Base-by-base conservation (phyloP, 30 jellyfish, hydroid and myxozoan genomes). In the Nemopilema nomurai region DNA sequence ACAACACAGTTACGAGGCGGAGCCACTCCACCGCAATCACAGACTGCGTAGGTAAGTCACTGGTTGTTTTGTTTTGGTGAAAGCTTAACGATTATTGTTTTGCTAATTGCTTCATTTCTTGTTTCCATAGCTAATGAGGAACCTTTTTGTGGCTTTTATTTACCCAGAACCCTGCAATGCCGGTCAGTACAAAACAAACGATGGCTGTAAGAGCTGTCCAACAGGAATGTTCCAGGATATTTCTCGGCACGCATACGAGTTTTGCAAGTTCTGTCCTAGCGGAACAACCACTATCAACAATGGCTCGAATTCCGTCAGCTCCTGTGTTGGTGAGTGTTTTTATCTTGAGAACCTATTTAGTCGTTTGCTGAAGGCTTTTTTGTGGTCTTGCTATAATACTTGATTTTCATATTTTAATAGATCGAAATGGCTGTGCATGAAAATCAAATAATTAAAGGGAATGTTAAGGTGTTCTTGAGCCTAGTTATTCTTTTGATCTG, bases 271-370 rank as follows among this genome's bases (percentile, higher is more conserved):
- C 50, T 82, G 91, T 53, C 85, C 76, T 17, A 52, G 23, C 23
- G 76, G 69, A 57, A 68, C 25, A 4, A 70, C 74, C 23, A 82
- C 91, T 0, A 21, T 69, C n/a, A 28, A 21, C 16, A 30, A 20
- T 7, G 91, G 91, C 1, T 17, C 91, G 9, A 68, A 77, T 22
- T 67, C 74, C 3, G 18, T 0, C 49, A 52, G n/a, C 4, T 19
- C 83, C 8, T 82, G 91, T 69, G 77, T 82, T 82, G 91, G 91
- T 82, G 22, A 82, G 91, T 30, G 6, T 16, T 18, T 16, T 66
- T 6, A 31, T n/a, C 28, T 79, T 6, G 13, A 41, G 13, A 3
- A 41, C 6, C 9, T 3, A 41, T 3, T 3, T 13, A 41, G 6
- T n/a, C n/a, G n/a, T n/a, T n/a, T n/a, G n/a, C n/a, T n/a, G n/a